Percentiles rank a stretch among this genome's conserved stretches.
Evolutionary conservation across 2,888 invertebrate species (phyloP).

Genomic region (Polydesmus complanatus): DNA sequence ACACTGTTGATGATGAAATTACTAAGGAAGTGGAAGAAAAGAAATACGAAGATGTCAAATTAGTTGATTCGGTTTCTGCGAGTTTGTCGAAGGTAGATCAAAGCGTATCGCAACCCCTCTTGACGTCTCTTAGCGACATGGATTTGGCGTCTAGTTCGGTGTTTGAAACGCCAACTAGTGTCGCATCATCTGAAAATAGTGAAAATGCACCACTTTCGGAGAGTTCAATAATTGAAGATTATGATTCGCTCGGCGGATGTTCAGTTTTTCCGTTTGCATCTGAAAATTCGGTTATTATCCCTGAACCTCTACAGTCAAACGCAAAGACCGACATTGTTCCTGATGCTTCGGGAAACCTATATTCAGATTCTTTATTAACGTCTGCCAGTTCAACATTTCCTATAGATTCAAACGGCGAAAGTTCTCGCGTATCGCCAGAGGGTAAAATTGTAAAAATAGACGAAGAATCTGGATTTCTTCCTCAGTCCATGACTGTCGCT

Average conservation of each 20-base stretch:
- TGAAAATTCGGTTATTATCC: neutral
- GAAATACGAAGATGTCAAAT: too few relatives aligned
- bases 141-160: neutral
- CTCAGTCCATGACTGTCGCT: slow-evolving; percentile 24
- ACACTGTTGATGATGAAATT: neutral
- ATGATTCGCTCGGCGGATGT: neutral
- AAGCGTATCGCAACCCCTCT: neutral
- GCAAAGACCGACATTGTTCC: too few relatives aligned
- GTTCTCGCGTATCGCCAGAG: neutral
- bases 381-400: too few relatives aligned
- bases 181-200: neutral
- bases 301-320: neutral
- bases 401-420: too few relatives aligned
- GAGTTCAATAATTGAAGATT: neutral
- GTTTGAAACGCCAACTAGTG: neutral
- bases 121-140: too few relatives aligned
- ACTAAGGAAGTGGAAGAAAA: neutral
- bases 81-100: neutral
- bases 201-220: too few relatives aligned
- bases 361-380: too few relatives aligned
- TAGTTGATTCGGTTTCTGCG: neutral
- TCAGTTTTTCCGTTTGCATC: neutral
- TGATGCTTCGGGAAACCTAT: too few relatives aligned
- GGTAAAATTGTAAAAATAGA: slow-evolving; percentile 28
- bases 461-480: slow-evolving; percentile 27